Conservation (phyloP, 2,113 vertebrate species). For the Pao palembangensis region DNA sequence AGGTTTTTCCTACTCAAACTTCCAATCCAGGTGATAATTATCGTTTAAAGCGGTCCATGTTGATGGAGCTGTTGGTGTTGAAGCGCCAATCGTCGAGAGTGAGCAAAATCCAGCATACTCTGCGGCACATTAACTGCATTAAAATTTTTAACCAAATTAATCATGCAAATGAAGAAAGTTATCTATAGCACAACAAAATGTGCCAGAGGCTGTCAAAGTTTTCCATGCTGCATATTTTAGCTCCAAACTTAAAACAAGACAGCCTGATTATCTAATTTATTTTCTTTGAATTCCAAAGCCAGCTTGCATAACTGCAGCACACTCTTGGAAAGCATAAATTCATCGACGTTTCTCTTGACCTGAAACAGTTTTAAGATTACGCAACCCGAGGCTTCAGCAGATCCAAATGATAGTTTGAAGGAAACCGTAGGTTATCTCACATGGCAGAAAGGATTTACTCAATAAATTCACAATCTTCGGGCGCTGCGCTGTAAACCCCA, state of each 20-base stretch:
- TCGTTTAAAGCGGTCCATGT: too few species aligned
- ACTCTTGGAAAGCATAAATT: slow-evolving; percentile 26
- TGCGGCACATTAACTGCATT: too few species aligned
- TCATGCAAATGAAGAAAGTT: background rate
- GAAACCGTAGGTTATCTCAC: slow-evolving; percentile 1
- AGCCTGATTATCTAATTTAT: too few species aligned
- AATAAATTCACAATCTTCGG: slow-evolving; percentile 9
- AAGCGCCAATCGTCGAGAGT: too few species aligned
- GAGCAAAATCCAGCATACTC: too few species aligned
- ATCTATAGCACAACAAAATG: slow-evolving; percentile 17
- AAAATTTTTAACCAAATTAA: too few species aligned
- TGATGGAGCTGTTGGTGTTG: too few species aligned
- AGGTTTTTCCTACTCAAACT: too few species aligned
- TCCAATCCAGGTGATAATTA: too few species aligned
- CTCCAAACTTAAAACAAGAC: slow-evolving; percentile 14
- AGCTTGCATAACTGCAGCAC: slow-evolving; percentile 24
- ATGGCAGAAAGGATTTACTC: background rate
- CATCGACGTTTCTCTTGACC: slow-evolving; percentile 16
- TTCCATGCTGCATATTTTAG: slow-evolving; percentile 4
- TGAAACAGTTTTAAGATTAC: slow-evolving; percentile 18
- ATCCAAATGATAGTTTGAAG: slow-evolving; percentile 6
- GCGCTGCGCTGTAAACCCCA: slow-evolving; percentile 22
- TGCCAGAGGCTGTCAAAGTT: slow-evolving; percentile 15
- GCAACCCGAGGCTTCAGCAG: slow-evolving; percentile 3
- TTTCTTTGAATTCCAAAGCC: slow-evolving; percentile 32